Conservation (phyloP, 2,797 vertebrate species). For the Buphagus erythrorhynchus region DNA sequence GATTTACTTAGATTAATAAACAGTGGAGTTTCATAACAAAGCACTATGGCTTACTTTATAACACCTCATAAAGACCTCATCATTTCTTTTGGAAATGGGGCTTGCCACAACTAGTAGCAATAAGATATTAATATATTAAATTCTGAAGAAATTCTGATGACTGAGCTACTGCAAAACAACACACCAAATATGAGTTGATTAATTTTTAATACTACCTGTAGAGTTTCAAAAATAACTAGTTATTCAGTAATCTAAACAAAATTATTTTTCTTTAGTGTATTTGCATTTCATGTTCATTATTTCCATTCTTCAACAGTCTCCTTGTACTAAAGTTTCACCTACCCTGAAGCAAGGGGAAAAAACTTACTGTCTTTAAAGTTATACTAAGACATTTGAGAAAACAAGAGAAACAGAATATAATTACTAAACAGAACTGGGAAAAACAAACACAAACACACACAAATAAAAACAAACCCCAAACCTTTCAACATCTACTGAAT, state of each 20-base stretch:
- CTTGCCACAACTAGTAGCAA: background rate
- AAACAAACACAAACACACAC: background rate
- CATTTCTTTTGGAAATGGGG: background rate
- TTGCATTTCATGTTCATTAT: background rate
- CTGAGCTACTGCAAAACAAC: background rate
- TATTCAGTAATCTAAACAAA: background rate
- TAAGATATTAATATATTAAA: background rate
- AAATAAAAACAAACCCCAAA: background rate
- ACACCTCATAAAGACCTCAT: background rate
- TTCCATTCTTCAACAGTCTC: background rate
- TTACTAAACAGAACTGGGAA: background rate
- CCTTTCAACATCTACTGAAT: background rate
- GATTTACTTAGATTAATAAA: background rate
- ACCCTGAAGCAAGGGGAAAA: background rate
- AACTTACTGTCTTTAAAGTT: background rate
- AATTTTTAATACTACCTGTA: background rate
- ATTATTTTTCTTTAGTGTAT: background rate
- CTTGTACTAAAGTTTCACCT: background rate
- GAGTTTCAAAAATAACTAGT: background rate
- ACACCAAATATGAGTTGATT: background rate
- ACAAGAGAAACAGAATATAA: background rate
- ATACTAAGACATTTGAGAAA: background rate
- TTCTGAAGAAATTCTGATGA: background rate
- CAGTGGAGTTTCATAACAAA: background rate
- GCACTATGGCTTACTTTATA: background rate